Base-by-base conservation (phyloP, 2,888 invertebrate species). In the Nebria brevicollis region DNA sequence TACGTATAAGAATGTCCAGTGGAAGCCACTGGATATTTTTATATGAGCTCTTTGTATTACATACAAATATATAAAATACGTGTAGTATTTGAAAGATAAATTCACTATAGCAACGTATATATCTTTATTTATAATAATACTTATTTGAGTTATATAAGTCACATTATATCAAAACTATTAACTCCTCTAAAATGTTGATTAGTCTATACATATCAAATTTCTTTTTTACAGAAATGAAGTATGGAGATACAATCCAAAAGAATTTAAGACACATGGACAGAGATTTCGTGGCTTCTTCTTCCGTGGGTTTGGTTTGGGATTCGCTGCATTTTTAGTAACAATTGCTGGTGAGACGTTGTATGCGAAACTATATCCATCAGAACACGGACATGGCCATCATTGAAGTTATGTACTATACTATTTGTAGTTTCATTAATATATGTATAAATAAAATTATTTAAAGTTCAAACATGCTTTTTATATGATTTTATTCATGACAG, bases 171-270 rank as follows among this genome's bases (percentile, higher is more conserved):
- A 0, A 1, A 20, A 20, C 20, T 20, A 1, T 20, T 20, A 20
- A 34, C 34, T 34, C 34, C 5, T 34, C 1, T 4, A 34, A 34
- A 34, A 34, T 34, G 34, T 34, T 34, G 34, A n/a, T n/a, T n/a
- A n/a, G n/a, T n/a, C n/a, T n/a, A n/a, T 20, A 34, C 34, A 34
- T 1, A 34, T 34, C 34, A 1, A 41, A 42, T 82, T 83, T 77
- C 85, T 6, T 54, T 54, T 54, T 8, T 54, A 54, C 86, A 94
- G 94, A 86, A 97, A 97, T 88, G 94, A 96, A 89, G 95, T 94
- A 0, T 97, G 97, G 97, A 91, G 95, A 41, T 96, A 92, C 86
- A 89, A 94, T 85, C 89, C 89, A 1, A 92, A 92, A 75, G 86
- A 88, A 15, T 94, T 92, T 84, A 93, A 93, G 15, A 93, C 92